A percentile compares a stretch with the other conserved stretches of the same genome.
Conservation (phyloP, 1,140 invertebrate genomes). For the Palaemon carinicauda region DNA sequence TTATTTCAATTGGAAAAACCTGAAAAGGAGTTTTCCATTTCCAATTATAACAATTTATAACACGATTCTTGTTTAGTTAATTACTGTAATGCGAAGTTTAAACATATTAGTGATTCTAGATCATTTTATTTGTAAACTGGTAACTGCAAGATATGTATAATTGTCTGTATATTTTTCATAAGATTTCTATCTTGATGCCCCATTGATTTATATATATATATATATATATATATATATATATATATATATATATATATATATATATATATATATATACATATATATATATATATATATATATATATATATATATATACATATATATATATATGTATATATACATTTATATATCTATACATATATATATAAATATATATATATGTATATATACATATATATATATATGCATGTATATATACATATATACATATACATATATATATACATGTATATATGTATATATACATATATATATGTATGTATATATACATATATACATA, state of each 20-base stretch:
- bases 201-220: no score
- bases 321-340: not conserved
- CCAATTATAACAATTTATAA: no score
- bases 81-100: no score
- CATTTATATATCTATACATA: not conserved
- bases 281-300: not conserved
- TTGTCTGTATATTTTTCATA: no score
- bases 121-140: no score
- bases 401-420: not conserved
- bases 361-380: not conserved
- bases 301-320: not conserved
- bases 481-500: not conserved
- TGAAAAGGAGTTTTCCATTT: no score
- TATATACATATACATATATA: constrained; percentile 6
- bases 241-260: not conserved
- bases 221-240: not conserved
- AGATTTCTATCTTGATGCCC: no score
- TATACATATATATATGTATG: not conserved
- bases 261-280: not conserved
- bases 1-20: no score
- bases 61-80: no score
- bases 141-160: no score
- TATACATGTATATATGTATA: not conserved
- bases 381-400: not conserved
- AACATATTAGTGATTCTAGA: no score